phyloP scores from a whole-genome alignment of 2,888 invertebrate species.

The Cremastobaeus sp. region DNA sequence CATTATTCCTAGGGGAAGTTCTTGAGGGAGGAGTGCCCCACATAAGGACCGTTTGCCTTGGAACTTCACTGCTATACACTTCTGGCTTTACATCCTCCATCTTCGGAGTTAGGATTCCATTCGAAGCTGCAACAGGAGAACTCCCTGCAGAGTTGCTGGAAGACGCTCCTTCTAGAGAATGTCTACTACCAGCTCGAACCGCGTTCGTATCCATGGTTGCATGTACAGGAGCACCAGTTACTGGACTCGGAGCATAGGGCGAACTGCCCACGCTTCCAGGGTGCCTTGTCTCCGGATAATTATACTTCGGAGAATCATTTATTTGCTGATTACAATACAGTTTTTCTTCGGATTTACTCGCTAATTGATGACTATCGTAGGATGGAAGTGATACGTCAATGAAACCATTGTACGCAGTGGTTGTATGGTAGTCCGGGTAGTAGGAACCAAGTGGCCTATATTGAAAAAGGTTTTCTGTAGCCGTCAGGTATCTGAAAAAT shows the following conservation, averaged over 20 bases:
- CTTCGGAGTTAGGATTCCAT: conserved; percentile 81
- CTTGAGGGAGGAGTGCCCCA: conserved; percentile 84
- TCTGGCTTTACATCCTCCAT: conserved; percentile 82
- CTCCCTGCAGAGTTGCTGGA: conserved; percentile 83
- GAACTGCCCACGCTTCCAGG: conserved; percentile 73
- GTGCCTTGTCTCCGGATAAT: conserved; percentile 74
- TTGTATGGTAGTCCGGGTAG: conserved; percentile 87
- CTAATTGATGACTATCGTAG: conserved; percentile 81
- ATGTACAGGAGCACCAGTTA: conserved; percentile 66
- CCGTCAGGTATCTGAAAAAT: conserved; percentile 83
- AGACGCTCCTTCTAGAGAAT: conserved; percentile 79
- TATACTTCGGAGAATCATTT: conserved; percentile 81
- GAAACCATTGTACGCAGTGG: conserved; percentile 88
- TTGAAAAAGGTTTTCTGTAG: conserved; percentile 92
- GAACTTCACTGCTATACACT: conserved; percentile 80
- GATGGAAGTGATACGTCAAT: conserved; percentile 86
- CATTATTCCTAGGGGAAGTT: conserved; percentile 75
- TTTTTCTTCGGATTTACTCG: conserved; percentile 81
- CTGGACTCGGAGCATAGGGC: conserved; percentile 72
- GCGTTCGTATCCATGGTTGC: conserved; percentile 64
- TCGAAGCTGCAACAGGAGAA: conserved; percentile 81
- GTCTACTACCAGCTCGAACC: conserved; percentile 73
- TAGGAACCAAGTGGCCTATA: conserved; percentile 92
- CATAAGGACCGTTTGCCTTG: conserved; percentile 94
- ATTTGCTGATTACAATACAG: conserved; percentile 82